Base-by-base conservation (phyloP, 2,888 invertebrate species). In the Schrankia costaestrigalis region DNA sequence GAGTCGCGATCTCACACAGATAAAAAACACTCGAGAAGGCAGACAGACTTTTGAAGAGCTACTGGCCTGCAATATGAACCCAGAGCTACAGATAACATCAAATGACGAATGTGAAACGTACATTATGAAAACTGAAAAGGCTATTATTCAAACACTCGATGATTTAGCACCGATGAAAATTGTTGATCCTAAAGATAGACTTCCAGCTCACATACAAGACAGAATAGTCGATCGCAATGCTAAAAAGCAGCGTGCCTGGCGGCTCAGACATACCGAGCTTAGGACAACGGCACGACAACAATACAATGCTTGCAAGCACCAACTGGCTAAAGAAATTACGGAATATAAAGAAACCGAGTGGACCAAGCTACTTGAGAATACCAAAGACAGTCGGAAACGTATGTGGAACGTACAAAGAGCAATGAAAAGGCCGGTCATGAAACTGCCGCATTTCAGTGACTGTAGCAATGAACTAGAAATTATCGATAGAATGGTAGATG, bases 211-310 rank as follows among this genome's bases (percentile, higher is more conserved):
- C n/a, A 10, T 22, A 22, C 9, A 3, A 22, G n/a, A 5, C 9
- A 22, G 22, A 22, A 22, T 22, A 22, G 10, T 11, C 11, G 22
- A 22, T 11, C 10, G 22, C 11, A 22, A 22, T n/a, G n/a, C 11
- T 6, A 25, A 25, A 13, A 25, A 25, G 17, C 14, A 26, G 13
- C 17, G 26, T 26, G 26, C n/a, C n/a, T n/a, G n/a, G n/a, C n/a
- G n/a, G n/a, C n/a, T n/a, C 19, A 19, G 19, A 19, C 7, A n/a
- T n/a, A 19, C 19, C n/a, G 19, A 19, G 9, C 19, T n/a, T n/a
- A 19, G 19, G 9, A 8, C n/a, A 8, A 19, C 8, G 3, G 25
- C 13, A 8, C 11, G 25, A 25, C 11, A n/a, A 7, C 25, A 13
- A 25, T 19, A 19, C 19, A 19, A 8, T 8, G n/a, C n/a, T 19